Conservation (phyloP, 2,888 invertebrate genomes). For the Adelognathus sp. region DNA sequence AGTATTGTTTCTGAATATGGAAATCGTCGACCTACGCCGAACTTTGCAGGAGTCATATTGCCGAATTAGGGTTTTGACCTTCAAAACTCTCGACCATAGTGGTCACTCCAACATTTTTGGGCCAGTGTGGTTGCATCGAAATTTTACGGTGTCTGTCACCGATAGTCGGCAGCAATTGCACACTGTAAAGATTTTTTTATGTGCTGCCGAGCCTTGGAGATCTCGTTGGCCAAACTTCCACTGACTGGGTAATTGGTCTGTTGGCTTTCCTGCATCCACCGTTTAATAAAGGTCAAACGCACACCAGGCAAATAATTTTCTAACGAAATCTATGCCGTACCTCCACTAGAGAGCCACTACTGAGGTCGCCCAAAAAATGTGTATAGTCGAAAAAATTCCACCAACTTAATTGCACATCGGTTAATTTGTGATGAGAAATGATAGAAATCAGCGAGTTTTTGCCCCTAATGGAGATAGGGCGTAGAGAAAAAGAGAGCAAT, state of each 20-base stretch:
- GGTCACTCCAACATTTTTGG: no score
- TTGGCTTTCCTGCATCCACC: conserved; percentile 76
- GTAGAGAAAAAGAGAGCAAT: conserved; percentile 53
- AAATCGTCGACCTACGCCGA: no score
- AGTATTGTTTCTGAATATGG: no score
- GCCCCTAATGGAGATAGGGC: conserved; percentile 60
- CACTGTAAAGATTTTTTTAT: conserved; percentile 85
- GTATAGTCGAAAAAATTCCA: neutral
- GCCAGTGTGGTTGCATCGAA: no score
- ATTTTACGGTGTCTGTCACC: no score
- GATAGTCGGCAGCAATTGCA: no score
- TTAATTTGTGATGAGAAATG: neutral
- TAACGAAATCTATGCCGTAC: conserved; percentile 61
- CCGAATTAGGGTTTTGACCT: no score
- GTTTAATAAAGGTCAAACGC: conserved; percentile 75
- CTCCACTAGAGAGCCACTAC: conserved; percentile 48
- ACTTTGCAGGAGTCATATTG: no score
- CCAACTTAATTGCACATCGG: neutral
- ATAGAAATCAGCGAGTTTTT: conserved; percentile 28
- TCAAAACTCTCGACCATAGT: no score
- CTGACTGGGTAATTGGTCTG: conserved; percentile 72
- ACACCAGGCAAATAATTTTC: conserved; percentile 67
- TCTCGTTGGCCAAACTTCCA: conserved; percentile 88
- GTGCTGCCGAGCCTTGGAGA: conserved; percentile 93
- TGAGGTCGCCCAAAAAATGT: neutral